Base-by-base conservation (phyloP, 2,797 vertebrate species). In the Phoebastria nigripes region DNA sequence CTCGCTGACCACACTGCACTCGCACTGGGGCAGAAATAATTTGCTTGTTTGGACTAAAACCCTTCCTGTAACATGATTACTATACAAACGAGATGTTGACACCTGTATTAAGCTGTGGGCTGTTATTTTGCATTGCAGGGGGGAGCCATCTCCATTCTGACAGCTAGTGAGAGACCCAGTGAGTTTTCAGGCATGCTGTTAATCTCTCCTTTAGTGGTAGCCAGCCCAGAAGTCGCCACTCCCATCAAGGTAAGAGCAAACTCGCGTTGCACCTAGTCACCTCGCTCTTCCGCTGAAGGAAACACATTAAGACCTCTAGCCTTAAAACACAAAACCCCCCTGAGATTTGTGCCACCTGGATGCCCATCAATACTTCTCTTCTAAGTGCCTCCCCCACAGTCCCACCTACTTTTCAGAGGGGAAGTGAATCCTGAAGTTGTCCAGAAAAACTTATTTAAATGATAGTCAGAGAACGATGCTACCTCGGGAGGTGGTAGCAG, bases 211-310 rank as follows among this genome's bases (percentile, higher is more conserved):
- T 95, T 99, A 98, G 98, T 99, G 92, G 98, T 99, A 82, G 98
- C 99, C 98, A 99, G 97, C 94, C 99, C 99, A 5, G 99, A 99
- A 71, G 98, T 99, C 0, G 99, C 99, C 35, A 99, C 99, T 11
- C 99, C 99, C 11, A 98, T 99, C 94, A 99, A 99, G 99, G 99
- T 99, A 98, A 98, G 93, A 71, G 55, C 71, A 39, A 92, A 87
- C 54, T 33, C 0, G 0, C 2, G 0, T n/a, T 81, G 76, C 29
- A 51, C 52, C 17, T 31, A 3, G 49, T 81, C 87, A 82, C 81
- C 78, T 82, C 3, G 1, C 58, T 87, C 74, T 76, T 85, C 52
- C 4, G 4, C 26, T 35, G 63, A 17, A 59, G 52, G 28, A 67
- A 87, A 63, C 1, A 0, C 9, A 0, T 37, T 29, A 9, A 89